These are phyloP conservation scores for Anthopleura xanthogrammica DNA, from an alignment of 92 coral and sea anemone genomes.

Conservation along the genomic window DNA sequence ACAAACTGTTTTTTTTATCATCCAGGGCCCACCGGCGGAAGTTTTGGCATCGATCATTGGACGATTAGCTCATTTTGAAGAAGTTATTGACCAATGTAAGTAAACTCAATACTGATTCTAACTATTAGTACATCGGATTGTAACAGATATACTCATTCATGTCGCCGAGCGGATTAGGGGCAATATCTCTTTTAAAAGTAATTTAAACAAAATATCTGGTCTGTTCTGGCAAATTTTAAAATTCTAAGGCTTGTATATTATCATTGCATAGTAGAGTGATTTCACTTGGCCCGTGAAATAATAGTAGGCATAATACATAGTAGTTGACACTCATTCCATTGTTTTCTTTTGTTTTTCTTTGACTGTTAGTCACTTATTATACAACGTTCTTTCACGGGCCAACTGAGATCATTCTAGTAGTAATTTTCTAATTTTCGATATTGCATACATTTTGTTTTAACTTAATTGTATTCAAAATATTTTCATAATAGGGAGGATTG, in stretches of 20 bases:
- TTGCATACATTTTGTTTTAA: too few species aligned
- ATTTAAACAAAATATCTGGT: neutral
- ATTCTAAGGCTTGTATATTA: neutral
- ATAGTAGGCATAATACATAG: too few species aligned
- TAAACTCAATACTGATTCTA: slow-evolving; percentile 6
- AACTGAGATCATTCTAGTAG: neutral
- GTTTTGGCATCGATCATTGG: slow-evolving; percentile 25
- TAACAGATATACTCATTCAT: slow-evolving; percentile 12
- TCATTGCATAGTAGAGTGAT: neutral
- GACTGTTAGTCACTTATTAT: too few species aligned
- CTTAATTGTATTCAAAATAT: neutral
- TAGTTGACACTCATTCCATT: too few species aligned
- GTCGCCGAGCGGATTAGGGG: neutral
- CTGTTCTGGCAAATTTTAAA: neutral
- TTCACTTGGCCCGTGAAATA: too few species aligned
- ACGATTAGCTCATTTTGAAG: slow-evolving; percentile 35
- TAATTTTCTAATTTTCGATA: neutral
- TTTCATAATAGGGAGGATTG: neutral
- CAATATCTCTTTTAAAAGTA: neutral
- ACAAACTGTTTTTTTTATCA: neutral
- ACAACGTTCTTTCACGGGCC: too few species aligned
- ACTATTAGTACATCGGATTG: neutral
- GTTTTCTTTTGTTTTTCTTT: too few species aligned
- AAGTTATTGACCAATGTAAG: slow-evolving; percentile 27
- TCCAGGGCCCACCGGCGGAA: slow-evolving; percentile 34